phyloP scores from a whole-genome alignment of 2,888 invertebrate species.

The Tenthredo notha region DNA sequence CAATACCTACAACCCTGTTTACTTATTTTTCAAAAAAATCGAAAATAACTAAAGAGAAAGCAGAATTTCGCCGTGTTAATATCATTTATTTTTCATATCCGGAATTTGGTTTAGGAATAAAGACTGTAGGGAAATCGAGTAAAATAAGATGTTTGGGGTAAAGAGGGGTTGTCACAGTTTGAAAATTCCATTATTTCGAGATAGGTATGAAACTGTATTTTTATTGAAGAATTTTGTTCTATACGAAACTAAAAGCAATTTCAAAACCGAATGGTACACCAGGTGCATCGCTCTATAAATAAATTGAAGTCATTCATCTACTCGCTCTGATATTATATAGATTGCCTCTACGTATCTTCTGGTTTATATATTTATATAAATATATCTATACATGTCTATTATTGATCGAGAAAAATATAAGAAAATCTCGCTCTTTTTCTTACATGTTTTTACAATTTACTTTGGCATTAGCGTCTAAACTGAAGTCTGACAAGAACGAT shows the following conservation, averaged over 20 bases:
- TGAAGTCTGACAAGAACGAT: constrained; percentile 7
- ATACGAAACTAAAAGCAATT: constrained; percentile 38
- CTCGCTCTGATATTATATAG: neutral
- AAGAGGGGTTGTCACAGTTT: neutral
- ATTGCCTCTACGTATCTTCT: neutral
- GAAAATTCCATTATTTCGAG: constrained; percentile 39
- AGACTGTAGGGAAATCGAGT: neutral
- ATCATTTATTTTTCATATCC: neutral
- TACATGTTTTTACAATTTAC: constrained; percentile 8
- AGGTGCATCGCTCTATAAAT: constrained; percentile 47
- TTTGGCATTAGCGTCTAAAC: neutral
- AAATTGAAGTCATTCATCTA: constrained; percentile 47
- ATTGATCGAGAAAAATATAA: neutral
- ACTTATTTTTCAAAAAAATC: neutral
- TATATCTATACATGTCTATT: neutral
- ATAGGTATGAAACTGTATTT: neutral
- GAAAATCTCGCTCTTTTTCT: neutral
- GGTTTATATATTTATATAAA: neutral
- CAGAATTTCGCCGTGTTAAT: neutral
- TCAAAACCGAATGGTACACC: constrained; percentile 23
- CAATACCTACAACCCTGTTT: neutral
- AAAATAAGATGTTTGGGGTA: neutral
- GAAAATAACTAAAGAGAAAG: neutral
- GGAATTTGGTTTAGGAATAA: neutral
- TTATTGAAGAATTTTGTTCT: neutral